Conservation (phyloP, 2,113 vertebrate species). For the Uria aalge region DNA sequence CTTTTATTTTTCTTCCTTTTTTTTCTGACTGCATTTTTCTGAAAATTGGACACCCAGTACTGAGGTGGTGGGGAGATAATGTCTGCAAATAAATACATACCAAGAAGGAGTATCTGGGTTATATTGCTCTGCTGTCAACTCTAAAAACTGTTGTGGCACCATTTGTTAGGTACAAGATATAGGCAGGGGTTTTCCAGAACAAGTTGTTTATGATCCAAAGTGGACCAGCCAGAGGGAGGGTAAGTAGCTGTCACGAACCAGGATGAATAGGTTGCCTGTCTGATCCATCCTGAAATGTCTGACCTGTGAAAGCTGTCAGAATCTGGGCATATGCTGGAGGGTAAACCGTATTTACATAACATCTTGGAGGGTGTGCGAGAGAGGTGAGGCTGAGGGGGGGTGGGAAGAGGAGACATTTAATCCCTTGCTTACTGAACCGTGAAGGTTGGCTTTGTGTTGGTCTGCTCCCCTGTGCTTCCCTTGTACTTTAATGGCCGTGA, state of each 20-base stretch:
- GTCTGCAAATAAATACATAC: not conserved
- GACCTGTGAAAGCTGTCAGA: not conserved
- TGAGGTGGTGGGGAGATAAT: not conserved
- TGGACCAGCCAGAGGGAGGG: not conserved
- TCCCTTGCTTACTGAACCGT: not conserved
- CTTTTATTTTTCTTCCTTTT: too few relatives aligned
- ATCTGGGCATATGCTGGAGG: not conserved
- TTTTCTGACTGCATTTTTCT: not conserved
- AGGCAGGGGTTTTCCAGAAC: not conserved
- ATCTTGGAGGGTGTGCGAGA: not conserved
- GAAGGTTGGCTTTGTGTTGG: constrained; percentile 9
- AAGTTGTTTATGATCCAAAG: not conserved
- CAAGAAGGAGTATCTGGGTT: not conserved
- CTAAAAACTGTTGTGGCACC: not conserved
- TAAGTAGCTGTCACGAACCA: not conserved
- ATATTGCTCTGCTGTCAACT: not conserved
- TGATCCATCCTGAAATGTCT: not conserved
- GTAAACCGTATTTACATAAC: not conserved
- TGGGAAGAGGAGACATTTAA: not conserved
- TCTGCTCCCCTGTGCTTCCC: not conserved
- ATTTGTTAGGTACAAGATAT: not conserved
- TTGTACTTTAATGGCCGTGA: constrained; percentile 11
- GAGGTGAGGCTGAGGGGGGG: not conserved
- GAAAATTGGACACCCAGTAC: not conserved
- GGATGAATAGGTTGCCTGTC: not conserved